phyloP scores from a whole-genome alignment of 2,888 invertebrate species.

The Campoplex nolae region DNA sequence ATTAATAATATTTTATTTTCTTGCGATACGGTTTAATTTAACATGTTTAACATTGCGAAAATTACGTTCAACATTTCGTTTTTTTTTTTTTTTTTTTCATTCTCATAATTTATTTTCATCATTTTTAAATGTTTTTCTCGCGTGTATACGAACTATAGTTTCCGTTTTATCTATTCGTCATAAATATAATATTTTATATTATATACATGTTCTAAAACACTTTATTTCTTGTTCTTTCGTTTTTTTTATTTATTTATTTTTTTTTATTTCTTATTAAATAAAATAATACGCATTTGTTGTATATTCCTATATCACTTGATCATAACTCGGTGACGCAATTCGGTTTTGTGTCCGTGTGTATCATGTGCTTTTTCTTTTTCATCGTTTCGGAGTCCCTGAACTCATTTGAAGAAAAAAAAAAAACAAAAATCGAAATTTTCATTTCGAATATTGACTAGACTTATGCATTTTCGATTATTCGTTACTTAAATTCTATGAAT shows the following conservation, averaged over 20 bases:
- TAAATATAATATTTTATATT: constrained; percentile 68
- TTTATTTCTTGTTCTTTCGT: constrained; percentile 3
- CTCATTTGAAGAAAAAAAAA: not conserved
- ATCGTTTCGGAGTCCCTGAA: constrained; percentile 24
- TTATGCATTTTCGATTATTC: constrained; percentile 57
- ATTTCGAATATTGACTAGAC: constrained; percentile 64
- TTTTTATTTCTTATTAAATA: constrained; percentile 62
- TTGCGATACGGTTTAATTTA: constrained; percentile 52
- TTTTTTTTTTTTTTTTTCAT: constrained; percentile 7
- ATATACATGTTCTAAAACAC: constrained; percentile 68
- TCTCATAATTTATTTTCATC: not conserved
- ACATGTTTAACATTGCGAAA: constrained; percentile 56
- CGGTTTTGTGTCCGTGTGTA: constrained; percentile 18
- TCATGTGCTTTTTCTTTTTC: not conserved
- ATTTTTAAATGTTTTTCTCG: constrained; percentile 23
- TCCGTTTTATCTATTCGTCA: constrained; percentile 32
- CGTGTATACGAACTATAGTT: constrained; percentile 33
- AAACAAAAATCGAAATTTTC: constrained; percentile 43
- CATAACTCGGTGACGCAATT: constrained; percentile 45
- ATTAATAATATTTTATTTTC: constrained; percentile 61
- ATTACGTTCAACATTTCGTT: constrained; percentile 50
- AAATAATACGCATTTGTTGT: constrained; percentile 61
- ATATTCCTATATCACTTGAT: constrained; percentile 60
- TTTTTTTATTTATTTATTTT: not conserved
- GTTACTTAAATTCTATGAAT: constrained; percentile 34